phyloP scores from a whole-genome alignment of 2,797 vertebrate genomes.

The Botia kubotai region DNA sequence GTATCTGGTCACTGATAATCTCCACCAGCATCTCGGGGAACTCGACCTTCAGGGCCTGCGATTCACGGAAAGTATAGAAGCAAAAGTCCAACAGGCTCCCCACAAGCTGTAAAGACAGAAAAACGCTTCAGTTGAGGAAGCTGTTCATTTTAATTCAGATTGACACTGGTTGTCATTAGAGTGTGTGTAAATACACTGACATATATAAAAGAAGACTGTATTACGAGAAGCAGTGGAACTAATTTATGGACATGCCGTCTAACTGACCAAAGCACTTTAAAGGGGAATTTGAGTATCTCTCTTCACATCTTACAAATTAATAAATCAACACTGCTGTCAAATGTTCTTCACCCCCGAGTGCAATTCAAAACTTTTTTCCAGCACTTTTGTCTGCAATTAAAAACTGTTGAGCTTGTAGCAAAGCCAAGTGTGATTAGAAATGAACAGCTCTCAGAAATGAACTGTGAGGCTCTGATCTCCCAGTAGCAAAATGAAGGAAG shows the following conservation, averaged over 20 bases:
- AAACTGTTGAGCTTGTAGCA: slow-evolving; percentile 26
- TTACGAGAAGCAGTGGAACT: neutral
- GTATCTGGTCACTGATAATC: slow-evolving; percentile 99
- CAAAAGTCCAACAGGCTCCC: slow-evolving; percentile 96
- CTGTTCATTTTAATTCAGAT: neutral
- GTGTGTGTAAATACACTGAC: neutral
- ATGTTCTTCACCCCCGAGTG: slow-evolving; percentile 19
- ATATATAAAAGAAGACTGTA: no score
- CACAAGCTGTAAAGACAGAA: slow-evolving; percentile 84
- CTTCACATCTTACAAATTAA: slow-evolving; percentile 4
- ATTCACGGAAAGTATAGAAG: slow-evolving; percentile 99
- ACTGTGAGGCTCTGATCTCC: slow-evolving; percentile 12
- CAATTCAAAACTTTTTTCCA: slow-evolving; percentile 1
- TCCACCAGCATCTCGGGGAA: slow-evolving; percentile 99
- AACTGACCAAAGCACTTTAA: slow-evolving; percentile 33
- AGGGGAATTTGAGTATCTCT: slow-evolving; percentile 4
- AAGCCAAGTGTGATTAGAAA: slow-evolving; percentile 31
- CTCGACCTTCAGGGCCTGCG: slow-evolving; percentile 97
- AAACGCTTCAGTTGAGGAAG: neutral
- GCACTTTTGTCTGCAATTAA: neutral
- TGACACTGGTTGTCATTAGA: slow-evolving; percentile 16
- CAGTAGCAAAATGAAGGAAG: neutral
- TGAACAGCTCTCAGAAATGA: slow-evolving; percentile 19
- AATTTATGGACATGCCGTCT: neutral
- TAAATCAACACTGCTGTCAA: slow-evolving; percentile 22